Evolutionary conservation across 2,113 vertebrate species (phyloP).

Genomic region (Aramus guarauna): DNA sequence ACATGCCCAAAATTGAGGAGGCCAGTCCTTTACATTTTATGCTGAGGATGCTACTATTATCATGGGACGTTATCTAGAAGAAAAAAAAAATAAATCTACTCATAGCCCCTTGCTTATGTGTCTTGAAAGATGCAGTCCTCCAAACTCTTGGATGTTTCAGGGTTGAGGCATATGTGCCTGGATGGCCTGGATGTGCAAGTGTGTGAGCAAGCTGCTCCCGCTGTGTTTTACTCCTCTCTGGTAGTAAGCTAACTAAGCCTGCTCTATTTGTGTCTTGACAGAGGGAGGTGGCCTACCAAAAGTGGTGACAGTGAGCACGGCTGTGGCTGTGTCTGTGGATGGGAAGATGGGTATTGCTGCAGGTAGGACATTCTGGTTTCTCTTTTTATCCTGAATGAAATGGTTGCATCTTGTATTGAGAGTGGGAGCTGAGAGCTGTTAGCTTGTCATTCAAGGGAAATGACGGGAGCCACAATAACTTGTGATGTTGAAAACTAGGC

Average conservation of each 20-base stretch:
- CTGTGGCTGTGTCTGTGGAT: slow-evolving; percentile 83
- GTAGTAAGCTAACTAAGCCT: background rate
- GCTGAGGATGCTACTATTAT: background rate
- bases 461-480: background rate
- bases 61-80: background rate
- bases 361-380: slow-evolving; percentile 80
- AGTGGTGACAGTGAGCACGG: slow-evolving; percentile 83
- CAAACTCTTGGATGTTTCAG: background rate
- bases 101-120: background rate
- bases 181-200: background rate
- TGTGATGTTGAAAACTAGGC: background rate
- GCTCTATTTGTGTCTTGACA: slow-evolving; percentile 61
- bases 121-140: background rate
- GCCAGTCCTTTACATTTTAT: background rate
- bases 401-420: background rate
- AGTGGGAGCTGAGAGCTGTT: slow-evolving; percentile 9
- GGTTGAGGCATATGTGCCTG: background rate
- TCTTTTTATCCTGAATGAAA: slow-evolving; percentile 4
- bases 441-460: background rate
- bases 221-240: background rate
- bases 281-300: slow-evolving; percentile 66
- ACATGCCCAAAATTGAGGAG: background rate
- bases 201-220: background rate
- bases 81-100: background rate
- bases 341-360: slow-evolving; percentile 89